Conservation (phyloP, 2,113 vertebrate species). For the Vombatus ursinus region DNA sequence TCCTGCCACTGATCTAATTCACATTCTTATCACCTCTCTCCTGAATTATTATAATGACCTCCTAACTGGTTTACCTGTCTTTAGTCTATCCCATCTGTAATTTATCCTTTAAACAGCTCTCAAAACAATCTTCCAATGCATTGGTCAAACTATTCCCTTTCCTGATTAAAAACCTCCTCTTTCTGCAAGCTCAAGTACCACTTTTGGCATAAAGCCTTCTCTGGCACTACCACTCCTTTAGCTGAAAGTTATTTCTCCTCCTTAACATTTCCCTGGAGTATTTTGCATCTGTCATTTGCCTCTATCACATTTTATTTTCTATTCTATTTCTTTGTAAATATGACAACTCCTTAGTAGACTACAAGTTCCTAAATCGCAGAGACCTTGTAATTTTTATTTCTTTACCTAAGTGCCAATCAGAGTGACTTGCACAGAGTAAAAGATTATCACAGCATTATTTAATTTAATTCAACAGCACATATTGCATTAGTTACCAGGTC, state of each 20-base stretch:
- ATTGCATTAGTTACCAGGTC: not conserved
- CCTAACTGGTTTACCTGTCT: not conserved
- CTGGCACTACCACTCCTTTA: not conserved
- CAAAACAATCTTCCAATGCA: not conserved
- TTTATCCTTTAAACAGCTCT: not conserved
- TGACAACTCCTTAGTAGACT: not conserved
- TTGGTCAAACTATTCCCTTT: not conserved
- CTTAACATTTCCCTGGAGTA: not conserved
- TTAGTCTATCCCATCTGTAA: not conserved
- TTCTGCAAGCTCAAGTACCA: not conserved
- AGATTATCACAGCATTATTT: not conserved
- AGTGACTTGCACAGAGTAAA: not conserved
- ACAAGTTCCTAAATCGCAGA: not conserved
- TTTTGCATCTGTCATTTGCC: not conserved
- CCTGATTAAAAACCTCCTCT: not conserved
- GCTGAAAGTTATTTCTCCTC: not conserved
- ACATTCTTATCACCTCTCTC: not conserved
- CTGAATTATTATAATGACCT: not conserved
- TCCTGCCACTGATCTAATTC: not conserved
- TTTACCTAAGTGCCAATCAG: not conserved
- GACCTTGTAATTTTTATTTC: not conserved
- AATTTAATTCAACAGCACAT: not conserved
- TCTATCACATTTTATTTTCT: not conserved
- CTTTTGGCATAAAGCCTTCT: not conserved
- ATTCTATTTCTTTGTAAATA: not conserved